Conservation (phyloP, 2,113 vertebrate species). For the Sitta europaea region DNA sequence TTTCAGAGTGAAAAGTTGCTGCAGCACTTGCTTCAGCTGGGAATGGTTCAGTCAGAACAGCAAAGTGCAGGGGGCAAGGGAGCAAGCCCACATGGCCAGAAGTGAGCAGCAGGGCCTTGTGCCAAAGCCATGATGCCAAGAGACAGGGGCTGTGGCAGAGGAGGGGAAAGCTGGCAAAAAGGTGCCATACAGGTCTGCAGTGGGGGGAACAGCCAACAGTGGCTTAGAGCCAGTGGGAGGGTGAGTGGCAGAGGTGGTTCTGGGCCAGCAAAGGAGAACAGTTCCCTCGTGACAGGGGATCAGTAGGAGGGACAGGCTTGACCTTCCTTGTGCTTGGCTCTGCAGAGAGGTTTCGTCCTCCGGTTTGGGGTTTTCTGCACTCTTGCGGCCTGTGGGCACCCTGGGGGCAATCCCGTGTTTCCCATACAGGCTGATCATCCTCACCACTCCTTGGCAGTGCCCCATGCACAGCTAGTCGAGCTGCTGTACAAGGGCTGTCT, state of each 20-base stretch:
- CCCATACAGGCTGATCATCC: background rate
- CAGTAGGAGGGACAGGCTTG: background rate
- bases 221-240: background rate
- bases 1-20: background rate
- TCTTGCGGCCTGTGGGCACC: background rate
- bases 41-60: background rate
- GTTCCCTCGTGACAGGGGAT: background rate
- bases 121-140: background rate
- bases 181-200: background rate
- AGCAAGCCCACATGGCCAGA: background rate
- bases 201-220: background rate
- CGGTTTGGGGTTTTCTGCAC: background rate
- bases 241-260: background rate
- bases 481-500: background rate
- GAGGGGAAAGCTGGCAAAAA: background rate
- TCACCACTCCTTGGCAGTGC: background rate
- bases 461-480: background rate
- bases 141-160: background rate
- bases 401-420: background rate
- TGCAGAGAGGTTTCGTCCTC: background rate
- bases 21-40: background rate
- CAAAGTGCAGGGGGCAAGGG: background rate
- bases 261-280: background rate
- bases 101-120: background rate
- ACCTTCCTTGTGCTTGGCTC: background rate